Base-by-base conservation (phyloP, 2,113 vertebrate genomes). In the Pollachius pollachius region DNA sequence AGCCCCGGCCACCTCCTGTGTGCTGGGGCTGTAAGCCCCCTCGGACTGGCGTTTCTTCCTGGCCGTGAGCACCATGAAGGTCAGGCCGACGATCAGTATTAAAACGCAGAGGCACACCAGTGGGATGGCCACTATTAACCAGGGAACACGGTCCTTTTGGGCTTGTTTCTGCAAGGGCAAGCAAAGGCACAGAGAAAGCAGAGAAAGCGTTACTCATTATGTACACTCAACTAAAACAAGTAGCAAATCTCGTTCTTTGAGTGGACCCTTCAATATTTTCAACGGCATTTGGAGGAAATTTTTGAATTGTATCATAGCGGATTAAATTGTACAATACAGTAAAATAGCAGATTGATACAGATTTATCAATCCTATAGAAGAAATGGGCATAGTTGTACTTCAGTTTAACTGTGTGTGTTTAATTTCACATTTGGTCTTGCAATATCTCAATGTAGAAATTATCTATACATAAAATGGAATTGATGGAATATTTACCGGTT, bases 1-100 rank as follows among this genome's bases (percentile, higher is more conserved):
- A 2, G 97, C 97, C 65, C 97, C 97, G 0, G 96, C 96, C 83
- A 96, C 90, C 85, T 99, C 97, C 92, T 99, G 96, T 70, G 94
- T 78, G 64, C 97, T 98, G 0, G 97, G 97, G 67, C 94, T 98
- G 88, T 99, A 99, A 54, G 93, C 95, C 4, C 97, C 97, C 88
- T 98, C 97, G 0, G 96, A 97, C 75, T 96, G 97, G 1, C 97
- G 94, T 81, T 96, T 93, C 90, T 94, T 98, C 75, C 95, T 92
- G 5, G 96, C 96, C 0, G 94, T 96, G 78, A 96, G 84, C 78
- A 95, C 78, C 89, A 95, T 93, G 76, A 95, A 94, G 67, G 94
- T 93, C 71, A 95, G 81, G 17, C 89, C 92, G 23, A 95, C 90
- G 77, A 90, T 84, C 73, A 94, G 81, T 0, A 96, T 89, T 25